Percentiles rank a stretch among this genome's conserved stretches.
Evolutionary conservation across 1,140 invertebrate genomes (phyloP).

Genomic region (Phymorhynchus buccinoides): DNA sequence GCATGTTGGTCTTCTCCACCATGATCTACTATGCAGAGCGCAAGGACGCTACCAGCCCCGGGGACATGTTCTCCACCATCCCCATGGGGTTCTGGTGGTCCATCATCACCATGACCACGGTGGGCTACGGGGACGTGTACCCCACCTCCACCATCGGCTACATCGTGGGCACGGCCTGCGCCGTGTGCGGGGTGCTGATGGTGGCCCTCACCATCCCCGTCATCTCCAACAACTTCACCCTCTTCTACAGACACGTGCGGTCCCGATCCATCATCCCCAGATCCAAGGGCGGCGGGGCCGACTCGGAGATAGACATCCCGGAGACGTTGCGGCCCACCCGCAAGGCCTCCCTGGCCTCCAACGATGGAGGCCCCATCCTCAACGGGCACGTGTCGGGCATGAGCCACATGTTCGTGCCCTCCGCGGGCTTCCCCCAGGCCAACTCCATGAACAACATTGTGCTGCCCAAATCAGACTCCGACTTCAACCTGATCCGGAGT

Average conservation of each 20-base stretch:
- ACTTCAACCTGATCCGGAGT: conserved; percentile 48
- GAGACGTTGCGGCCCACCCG: conserved; percentile 49
- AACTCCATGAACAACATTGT: conserved; percentile 57
- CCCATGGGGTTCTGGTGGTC: conserved; percentile 76
- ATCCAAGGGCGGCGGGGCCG: conserved; percentile 41
- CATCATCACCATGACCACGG: conserved; percentile 77
- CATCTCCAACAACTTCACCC: conserved; percentile 71
- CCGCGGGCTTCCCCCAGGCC: conserved; percentile 50
- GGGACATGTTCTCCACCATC: conserved; percentile 67
- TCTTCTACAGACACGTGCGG: conserved; percentile 69
- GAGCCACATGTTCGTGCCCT: conserved; percentile 45
- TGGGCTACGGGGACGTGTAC: conserved; percentile 74
- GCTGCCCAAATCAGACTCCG: conserved; percentile 51
- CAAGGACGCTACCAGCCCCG: conserved; percentile 56
- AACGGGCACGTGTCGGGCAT: conserved; percentile 58
- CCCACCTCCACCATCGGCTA: conserved; percentile 76
- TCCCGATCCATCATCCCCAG: conserved; percentile 55
- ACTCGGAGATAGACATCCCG: conserved; percentile 35
- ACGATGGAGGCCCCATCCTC: conserved; percentile 57
- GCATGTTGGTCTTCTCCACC: conserved; percentile 97
- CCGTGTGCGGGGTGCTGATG: conserved; percentile 66
- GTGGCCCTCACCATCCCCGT: conserved; percentile 70
- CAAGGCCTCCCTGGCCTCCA: conserved; percentile 61
- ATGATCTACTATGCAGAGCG: conserved; percentile 98
- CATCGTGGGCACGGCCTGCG: conserved; percentile 66